Evolutionary conservation across 2,888 invertebrate genomes (phyloP), one percentile per base, ranked within the genome.

Genomic region (Cosmia pyralina): DNA sequence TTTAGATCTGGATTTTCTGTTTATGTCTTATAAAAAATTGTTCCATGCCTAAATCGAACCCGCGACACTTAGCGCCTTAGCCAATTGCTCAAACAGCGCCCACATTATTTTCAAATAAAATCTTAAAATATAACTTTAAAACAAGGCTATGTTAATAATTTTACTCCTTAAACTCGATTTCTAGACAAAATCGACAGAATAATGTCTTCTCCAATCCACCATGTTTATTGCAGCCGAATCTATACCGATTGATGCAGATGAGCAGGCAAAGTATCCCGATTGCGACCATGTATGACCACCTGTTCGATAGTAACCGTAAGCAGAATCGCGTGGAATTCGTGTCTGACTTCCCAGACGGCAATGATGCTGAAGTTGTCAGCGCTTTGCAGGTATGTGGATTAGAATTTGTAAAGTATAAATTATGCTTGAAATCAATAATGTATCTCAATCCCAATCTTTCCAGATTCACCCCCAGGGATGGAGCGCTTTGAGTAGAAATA

Each of bases 401-500:
- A 41, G 41, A 41, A 8, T 58, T 72, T 50, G 11, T 41, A 15
- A 41, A 58, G 41, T 11, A n/a, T 52, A 38, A n/a, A 4, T 38
- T 38, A 38, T 4, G 38, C 38, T 4, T 38, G 38, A 38, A 38
- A 38, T 38, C 4, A 38, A 38, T 38, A 38, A 38, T 38, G 38
- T 38, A 38, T 38, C 38, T 38, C 38, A 38, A 38, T 38, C 38
- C 38, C 6, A 38, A 38, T 38, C 38, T 38, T 92, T 96, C 62
- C 96, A 98, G 97, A 97, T 98, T 79, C 99, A 99, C 92, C 99
- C 99, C 0, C 98, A 98, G 91, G 98, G 99, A 28, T 98, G 98
- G 98, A 98, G 98, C 91, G 98, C 98, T 28, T 95, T 99, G 52
- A 98, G 98, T 72, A 97, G 99, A 82, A 99, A 99, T 93, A 98